These are phyloP conservation scores for Andrena dorsata DNA, from an alignment of 2,888 invertebrate species.

Conservation along the genomic window DNA sequence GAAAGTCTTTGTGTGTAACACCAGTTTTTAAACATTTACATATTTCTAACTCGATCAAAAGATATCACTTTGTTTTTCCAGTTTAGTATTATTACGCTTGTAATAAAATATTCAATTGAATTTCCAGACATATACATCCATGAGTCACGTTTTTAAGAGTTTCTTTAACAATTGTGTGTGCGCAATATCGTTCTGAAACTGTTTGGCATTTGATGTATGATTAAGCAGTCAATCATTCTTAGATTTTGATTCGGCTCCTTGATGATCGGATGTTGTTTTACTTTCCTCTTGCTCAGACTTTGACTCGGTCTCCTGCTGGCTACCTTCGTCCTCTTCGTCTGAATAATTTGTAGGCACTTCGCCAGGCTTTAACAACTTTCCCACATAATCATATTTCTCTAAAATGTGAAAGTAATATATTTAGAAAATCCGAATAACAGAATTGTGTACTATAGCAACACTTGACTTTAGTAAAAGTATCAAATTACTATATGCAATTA, in stretches of 20 bases:
- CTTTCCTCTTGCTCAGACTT: slow-evolving; percentile 85
- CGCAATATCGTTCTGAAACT: slow-evolving; percentile 70
- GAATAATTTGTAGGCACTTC: slow-evolving; percentile 96
- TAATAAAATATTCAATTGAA: slow-evolving; percentile 73
- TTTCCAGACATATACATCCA: slow-evolving; percentile 73
- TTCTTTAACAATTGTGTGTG: slow-evolving; percentile 77
- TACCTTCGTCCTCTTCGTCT: slow-evolving; percentile 92
- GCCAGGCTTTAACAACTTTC: slow-evolving; percentile 95
- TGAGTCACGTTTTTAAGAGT: slow-evolving; percentile 70
- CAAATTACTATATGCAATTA: neutral
- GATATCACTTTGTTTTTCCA: slow-evolving; percentile 69
- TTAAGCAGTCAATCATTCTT: slow-evolving; percentile 82
- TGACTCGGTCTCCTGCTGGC: slow-evolving; percentile 84
- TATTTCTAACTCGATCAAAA: slow-evolving; percentile 73
- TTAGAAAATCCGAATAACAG: neutral
- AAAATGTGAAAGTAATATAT: slow-evolving; percentile 80
- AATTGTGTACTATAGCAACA: neutral
- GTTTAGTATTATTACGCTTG: slow-evolving; percentile 67
- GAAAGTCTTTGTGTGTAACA: slow-evolving; percentile 75
- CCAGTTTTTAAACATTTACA: slow-evolving; percentile 72
- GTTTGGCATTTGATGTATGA: slow-evolving; percentile 63
- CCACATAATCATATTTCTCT: slow-evolving; percentile 98
- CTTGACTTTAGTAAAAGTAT: neutral
- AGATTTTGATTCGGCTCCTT: slow-evolving; percentile 84
- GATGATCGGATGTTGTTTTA: slow-evolving; percentile 81